Evolutionary conservation across 2,888 invertebrate genomes (phyloP).

Genomic region (Scaptomyza tumidula): DNA sequence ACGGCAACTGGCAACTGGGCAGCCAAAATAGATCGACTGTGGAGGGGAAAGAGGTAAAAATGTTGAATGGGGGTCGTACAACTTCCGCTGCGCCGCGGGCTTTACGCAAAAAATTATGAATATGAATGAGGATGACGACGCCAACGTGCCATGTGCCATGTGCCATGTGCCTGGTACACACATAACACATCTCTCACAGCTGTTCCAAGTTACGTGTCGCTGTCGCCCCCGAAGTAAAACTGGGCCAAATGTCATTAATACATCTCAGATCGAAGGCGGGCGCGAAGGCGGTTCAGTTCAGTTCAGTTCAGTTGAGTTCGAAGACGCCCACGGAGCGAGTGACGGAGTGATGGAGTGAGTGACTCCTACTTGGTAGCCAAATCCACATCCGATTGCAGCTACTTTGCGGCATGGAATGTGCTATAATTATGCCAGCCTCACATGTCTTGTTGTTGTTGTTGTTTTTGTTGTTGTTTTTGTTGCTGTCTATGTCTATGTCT

Average conservation of each 20-base stretch:
- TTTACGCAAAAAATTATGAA: constrained; percentile 76
- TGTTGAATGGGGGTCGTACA: constrained; percentile 30
- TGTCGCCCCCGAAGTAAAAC: constrained; percentile 63
- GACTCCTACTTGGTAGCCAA: constrained; percentile 33
- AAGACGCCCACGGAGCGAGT: constrained; percentile 55
- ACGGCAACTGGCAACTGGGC: constrained; percentile 31
- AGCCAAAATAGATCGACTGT: constrained; percentile 73
- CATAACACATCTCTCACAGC: constrained; percentile 37
- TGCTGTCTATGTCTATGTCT: background rate
- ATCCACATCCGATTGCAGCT: constrained; percentile 76
- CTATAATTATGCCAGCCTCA: constrained; percentile 72
- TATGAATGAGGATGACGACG: constrained; percentile 66
- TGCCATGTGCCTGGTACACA: constrained; percentile 13
- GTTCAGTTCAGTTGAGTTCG: background rate
- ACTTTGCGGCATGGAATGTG: constrained; percentile 69
- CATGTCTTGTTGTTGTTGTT: constrained; percentile 14
- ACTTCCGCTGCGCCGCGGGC: constrained; percentile 68
- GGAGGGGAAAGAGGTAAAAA: background rate
- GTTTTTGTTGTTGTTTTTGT: background rate
- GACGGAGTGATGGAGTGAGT: constrained; percentile 14
- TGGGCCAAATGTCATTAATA: constrained; percentile 79
- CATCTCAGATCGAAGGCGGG: constrained; percentile 65
- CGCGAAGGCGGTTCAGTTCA: constrained; percentile 1
- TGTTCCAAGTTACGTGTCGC: constrained; percentile 42
- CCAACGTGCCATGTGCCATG: constrained; percentile 23